Evolutionary conservation across 1,140 invertebrate genomes (phyloP), one percentile per base, ranked within the genome.

Genomic region (Globodera rostochiensis): DNA sequence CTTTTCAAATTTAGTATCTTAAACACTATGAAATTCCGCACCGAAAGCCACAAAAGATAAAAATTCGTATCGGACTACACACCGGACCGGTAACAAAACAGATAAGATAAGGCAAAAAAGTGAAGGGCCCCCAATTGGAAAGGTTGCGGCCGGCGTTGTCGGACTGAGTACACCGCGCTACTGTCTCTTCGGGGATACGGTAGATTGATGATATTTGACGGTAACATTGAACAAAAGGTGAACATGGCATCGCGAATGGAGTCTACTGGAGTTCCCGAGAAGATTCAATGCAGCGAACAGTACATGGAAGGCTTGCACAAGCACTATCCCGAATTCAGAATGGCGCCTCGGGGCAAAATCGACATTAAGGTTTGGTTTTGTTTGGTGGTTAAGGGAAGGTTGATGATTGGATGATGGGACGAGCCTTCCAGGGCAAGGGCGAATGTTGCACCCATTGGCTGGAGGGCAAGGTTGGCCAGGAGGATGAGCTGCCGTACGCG

Each of bases 161-260:
- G 90, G 90, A 21, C 74, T 89, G 46, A 90, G 86, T 19, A 89
- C 90, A 81, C 90, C 90, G 3, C 74, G 90, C 81, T 88, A 84
- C 75, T 87, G 82, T 86, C 81, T 91, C 11, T 96, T 96, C 87
- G 95, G 95, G 0, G 96, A 98, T 90, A 97, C 96, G 0, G 96
- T 97, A 0, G 96, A 45, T 25, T 64, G 46, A 25, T 36, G 15
- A 5, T 57, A 57, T 46, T 15, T 9, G 69, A 25, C 11, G 4
- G 25, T 19, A 80, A 25, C 6, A 53, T 36, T 6, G 46, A 36
- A 3, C 45, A 19, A 46, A n/a, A 85, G 70, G 53, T 83, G 19
- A 83, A 79, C 53, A 83, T 50, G 50, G 80, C 84, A 9, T 84
- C 57, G 47, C 46, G 96, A 77, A 97, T 98, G 95, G 96, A 98